These are phyloP conservation scores for Actinia tenebrosa DNA, from an alignment of 64 coral and sea anemone genomes.

Conservation along the genomic window DNA sequence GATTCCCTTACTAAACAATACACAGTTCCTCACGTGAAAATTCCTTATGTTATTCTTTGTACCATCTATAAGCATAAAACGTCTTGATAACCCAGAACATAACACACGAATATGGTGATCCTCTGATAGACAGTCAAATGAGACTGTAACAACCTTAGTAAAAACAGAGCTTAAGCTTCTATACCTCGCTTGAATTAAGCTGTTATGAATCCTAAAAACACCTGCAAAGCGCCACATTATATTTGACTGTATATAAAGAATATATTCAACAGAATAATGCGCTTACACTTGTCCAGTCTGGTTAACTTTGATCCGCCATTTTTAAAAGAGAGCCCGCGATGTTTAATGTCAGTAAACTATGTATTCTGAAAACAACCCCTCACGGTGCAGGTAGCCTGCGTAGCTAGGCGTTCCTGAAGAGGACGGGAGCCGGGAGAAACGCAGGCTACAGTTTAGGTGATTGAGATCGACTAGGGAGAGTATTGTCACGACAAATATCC, in stretches of 20 bases:
- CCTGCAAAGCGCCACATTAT: background rate
- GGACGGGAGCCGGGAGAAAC: too few relatives aligned
- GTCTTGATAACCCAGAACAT: too few relatives aligned
- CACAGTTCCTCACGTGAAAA: background rate
- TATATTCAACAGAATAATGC: background rate
- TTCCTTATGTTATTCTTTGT: background rate
- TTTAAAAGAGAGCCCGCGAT: background rate
- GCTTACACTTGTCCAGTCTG: background rate
- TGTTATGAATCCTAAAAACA: background rate
- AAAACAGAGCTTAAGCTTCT: too few relatives aligned
- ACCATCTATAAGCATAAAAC: background rate
- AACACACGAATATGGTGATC: background rate
- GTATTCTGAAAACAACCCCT: background rate
- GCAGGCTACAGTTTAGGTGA: too few relatives aligned
- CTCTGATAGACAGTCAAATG: background rate
- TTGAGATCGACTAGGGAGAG: too few relatives aligned
- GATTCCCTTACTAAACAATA: constrained; percentile 5
- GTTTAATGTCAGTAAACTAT: background rate
- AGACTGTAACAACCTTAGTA: background rate
- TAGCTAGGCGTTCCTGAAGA: too few relatives aligned
- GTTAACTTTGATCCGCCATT: background rate
- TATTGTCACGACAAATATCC: too few relatives aligned
- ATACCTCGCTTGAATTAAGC: too few relatives aligned
- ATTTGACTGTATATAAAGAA: background rate
- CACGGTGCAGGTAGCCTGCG: background rate